phyloP scores from a whole-genome alignment of 2,888 invertebrate genomes.

The Drosophila stalkeri region DNA sequence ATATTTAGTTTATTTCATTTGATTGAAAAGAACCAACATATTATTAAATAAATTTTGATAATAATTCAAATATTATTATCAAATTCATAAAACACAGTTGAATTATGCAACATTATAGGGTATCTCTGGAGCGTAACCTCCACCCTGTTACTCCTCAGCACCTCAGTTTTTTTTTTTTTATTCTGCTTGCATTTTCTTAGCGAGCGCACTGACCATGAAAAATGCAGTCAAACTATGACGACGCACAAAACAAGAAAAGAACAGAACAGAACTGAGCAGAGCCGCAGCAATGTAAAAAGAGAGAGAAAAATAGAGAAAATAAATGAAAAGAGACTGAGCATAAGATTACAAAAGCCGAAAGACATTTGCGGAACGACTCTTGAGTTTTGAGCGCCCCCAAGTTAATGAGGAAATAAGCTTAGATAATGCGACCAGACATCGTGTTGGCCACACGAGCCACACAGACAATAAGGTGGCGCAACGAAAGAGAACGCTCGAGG shows the following conservation, averaged over 20 bases:
- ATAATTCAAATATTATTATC: too few relatives aligned
- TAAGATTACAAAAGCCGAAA: constrained; percentile 66
- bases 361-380: constrained; percentile 52
- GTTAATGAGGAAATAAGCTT: constrained; percentile 80
- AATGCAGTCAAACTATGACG: constrained; percentile 54
- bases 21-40: not conserved
- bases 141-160: not conserved
- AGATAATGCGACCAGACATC: constrained; percentile 71
- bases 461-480: constrained; percentile 15
- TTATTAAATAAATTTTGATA: too few relatives aligned
- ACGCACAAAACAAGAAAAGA: constrained; percentile 37
- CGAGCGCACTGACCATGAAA: constrained; percentile 71
- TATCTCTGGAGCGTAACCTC: constrained; percentile 3
- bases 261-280: not conserved
- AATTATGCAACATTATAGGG: not conserved
- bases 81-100: too few relatives aligned
- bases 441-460: constrained; percentile 43
- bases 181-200: constrained; percentile 20
- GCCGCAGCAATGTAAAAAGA: constrained; percentile 10
- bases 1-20: not conserved
- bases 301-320: not conserved
- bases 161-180: not conserved
- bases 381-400: constrained; percentile 44
- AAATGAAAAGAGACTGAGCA: constrained; percentile 40
- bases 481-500: not conserved